These are phyloP conservation scores for Pentalonia nigronervosa DNA, from an alignment of 1,140 invertebrate genomes.

Conservation along the genomic window DNA sequence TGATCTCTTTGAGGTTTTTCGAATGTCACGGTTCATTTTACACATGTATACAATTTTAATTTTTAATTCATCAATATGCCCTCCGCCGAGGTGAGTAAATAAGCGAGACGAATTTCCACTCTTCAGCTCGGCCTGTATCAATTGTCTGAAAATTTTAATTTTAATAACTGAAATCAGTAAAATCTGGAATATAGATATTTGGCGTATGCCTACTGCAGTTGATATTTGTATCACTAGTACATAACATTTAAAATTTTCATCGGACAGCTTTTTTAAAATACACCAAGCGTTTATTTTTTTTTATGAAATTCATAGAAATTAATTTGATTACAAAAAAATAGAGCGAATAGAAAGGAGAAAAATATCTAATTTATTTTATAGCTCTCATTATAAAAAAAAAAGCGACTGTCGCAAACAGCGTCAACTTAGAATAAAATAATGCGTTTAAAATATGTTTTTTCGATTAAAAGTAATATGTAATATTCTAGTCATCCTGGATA, in stretches of 20 bases:
- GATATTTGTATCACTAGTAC: not conserved
- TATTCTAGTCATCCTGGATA: not conserved
- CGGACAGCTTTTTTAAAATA: not conserved
- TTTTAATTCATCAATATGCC: not conserved
- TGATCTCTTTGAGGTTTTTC: not conserved
- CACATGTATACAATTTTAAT: too few species aligned
- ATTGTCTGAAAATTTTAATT: too few species aligned
- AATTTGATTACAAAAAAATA: not conserved
- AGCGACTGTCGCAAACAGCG: not conserved
- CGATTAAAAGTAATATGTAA: too few species aligned
- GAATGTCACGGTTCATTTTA: not conserved
- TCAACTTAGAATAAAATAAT: not conserved
- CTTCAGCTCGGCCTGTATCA: not conserved
- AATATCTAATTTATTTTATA: not conserved
- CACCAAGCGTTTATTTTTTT: not conserved
- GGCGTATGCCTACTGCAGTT: not conserved
- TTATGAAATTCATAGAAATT: not conserved
- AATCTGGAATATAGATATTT: not conserved
- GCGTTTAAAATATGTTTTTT: not conserved
- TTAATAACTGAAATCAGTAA: not conserved
- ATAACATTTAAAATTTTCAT: not conserved
- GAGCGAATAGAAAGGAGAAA: not conserved
- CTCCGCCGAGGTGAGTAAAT: not conserved
- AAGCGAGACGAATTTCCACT: not conserved
- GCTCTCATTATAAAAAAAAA: not conserved